Evolutionary conservation across 2,113 vertebrate species (phyloP).

Genomic region (Triplophysa siluroides): DNA sequence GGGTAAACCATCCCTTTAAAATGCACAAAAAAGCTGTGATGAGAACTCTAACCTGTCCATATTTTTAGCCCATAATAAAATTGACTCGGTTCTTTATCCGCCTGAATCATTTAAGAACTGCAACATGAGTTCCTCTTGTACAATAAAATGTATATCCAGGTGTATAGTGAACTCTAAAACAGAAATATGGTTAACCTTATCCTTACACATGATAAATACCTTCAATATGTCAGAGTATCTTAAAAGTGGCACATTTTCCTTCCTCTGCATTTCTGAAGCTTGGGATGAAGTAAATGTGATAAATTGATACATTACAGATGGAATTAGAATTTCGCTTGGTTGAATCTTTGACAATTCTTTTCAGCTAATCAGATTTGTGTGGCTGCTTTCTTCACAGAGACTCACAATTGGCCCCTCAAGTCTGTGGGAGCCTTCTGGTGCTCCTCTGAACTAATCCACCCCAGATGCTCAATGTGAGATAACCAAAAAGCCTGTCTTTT

Average conservation of each 20-base stretch:
- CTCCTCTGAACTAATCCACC: constrained; percentile 34
- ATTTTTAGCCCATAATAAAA: constrained; percentile 3
- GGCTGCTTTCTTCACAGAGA: constrained; percentile 17
- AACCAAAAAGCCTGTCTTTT: constrained; percentile 8
- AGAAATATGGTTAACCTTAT: not conserved
- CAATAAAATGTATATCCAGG: not conserved
- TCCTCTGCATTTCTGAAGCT: not conserved
- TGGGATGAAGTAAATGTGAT: not conserved
- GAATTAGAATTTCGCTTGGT: not conserved
- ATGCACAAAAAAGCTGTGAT: not conserved
- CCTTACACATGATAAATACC: not conserved
- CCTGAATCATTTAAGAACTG: not conserved
- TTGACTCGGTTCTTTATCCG: not conserved
- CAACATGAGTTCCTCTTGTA: not conserved
- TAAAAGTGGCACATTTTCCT: not conserved
- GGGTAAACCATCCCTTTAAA: no score
- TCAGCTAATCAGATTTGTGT: constrained; percentile 16
- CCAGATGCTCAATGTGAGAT: constrained; percentile 44
- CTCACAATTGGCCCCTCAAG: not conserved
- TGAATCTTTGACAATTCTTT: no score
- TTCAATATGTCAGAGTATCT: no score
- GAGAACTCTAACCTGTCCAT: not conserved
- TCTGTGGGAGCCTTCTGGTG: constrained; percentile 37
- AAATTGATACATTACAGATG: not conserved
- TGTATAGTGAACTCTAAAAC: not conserved